Percentiles rank a stretch among this genome's conserved stretches.
Evolutionary conservation across 2,113 vertebrate genomes (phyloP).

Genomic region (Stictonetta naevosa): DNA sequence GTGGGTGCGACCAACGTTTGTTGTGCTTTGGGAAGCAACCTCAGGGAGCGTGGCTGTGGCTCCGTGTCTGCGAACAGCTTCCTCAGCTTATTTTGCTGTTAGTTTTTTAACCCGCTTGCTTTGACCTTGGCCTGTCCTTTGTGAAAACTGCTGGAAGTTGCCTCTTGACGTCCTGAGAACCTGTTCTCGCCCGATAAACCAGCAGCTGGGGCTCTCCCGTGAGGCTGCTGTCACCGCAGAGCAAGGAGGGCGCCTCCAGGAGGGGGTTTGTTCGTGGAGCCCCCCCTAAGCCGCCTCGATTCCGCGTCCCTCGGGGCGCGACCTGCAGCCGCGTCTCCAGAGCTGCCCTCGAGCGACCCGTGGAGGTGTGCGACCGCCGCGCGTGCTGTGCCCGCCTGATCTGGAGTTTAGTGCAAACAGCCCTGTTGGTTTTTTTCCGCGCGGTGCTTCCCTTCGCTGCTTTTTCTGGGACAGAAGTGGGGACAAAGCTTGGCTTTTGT

Average conservation of each 20-base stretch:
- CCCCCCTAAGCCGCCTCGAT: accelerated
- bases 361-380: too few species aligned
- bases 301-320: too few species aligned
- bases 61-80: neutral
- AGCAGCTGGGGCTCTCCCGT: neutral
- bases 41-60: neutral
- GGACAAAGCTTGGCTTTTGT: accelerated
- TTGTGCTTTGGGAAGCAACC: accelerated
- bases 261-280: neutral
- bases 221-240: neutral
- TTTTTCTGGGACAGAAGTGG: neutral
- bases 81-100: accelerated
- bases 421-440: too few species aligned
- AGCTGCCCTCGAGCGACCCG: too few species aligned
- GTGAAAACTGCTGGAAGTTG: neutral
- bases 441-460: neutral
- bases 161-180: neutral
- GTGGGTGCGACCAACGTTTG: neutral
- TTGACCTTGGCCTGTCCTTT: neutral
- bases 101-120: accelerated
- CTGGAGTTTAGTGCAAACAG: too few species aligned
- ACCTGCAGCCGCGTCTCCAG: neutral
- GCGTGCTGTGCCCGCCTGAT: too few species aligned
- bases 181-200: neutral
- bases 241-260: accelerated